phyloP scores from a whole-genome alignment of 2,797 vertebrate genomes.

The Falco biarmicus region DNA sequence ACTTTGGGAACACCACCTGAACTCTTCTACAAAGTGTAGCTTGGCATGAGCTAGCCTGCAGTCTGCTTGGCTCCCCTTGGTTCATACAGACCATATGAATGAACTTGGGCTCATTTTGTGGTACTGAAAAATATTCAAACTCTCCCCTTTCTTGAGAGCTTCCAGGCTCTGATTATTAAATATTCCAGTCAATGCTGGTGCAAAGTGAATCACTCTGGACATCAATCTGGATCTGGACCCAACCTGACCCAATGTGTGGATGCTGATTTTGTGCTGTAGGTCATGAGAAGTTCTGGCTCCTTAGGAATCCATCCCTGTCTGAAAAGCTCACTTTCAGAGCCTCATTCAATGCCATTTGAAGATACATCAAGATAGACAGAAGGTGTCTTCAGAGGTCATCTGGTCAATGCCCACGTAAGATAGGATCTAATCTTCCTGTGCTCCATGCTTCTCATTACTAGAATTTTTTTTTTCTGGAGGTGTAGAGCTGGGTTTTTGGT shows the following conservation, averaged over 20 bases:
- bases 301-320: accelerated
- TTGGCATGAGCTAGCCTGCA: not conserved
- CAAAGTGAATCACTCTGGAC: not conserved
- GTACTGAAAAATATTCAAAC: not conserved
- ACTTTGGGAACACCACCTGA: not conserved
- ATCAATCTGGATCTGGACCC: not conserved
- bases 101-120: not conserved
- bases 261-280: not conserved
- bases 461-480: not conserved
- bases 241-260: not conserved
- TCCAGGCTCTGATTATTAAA: not conserved
- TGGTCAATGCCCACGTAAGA: not conserved
- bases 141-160: not conserved
- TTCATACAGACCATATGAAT: not conserved
- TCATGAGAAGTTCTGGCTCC: not conserved
- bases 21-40: accelerated
- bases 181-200: not conserved
- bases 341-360: not conserved
- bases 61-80: not conserved
- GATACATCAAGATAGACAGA: not conserved
- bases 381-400: not conserved
- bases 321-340: not conserved
- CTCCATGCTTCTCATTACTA: not conserved
- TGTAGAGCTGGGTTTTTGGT: not conserved
- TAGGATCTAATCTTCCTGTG: not conserved